phyloP scores from a whole-genome alignment of 2,888 invertebrate genomes.

The Drosophila parthenogenetica region DNA sequence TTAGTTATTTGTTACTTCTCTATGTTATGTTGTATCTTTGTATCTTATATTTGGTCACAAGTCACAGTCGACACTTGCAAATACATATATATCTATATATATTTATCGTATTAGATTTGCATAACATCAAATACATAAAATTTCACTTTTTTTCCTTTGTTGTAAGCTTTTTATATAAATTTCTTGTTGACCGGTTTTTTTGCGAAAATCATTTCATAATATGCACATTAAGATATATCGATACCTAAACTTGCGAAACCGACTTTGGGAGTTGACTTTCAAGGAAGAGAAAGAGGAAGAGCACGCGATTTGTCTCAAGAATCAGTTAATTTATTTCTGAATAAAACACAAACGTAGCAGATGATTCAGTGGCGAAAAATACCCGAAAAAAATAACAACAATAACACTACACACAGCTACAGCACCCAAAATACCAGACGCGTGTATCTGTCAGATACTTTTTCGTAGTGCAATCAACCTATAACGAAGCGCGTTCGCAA shows the following conservation, averaged over 20 bases:
- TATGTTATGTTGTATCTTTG: constrained; percentile 28
- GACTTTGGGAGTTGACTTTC: constrained; percentile 21
- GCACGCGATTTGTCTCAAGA: constrained; percentile 20
- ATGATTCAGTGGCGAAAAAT: constrained; percentile 48
- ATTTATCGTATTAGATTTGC: constrained; percentile 49
- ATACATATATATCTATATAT: constrained; percentile 7
- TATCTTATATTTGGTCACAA: constrained; percentile 40
- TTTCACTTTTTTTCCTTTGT: constrained; percentile 45
- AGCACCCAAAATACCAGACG: constrained; percentile 35
- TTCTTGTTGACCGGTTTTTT: constrained; percentile 48
- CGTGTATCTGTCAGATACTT: constrained; percentile 70
- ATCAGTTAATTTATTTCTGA: constrained; percentile 45
- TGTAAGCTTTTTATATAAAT: not conserved
- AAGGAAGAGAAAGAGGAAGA: constrained; percentile 10
- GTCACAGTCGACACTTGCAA: constrained; percentile 55
- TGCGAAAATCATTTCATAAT: constrained; percentile 45
- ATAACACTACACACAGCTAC: constrained; percentile 38
- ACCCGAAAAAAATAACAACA: constrained; percentile 15
- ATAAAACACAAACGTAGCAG: constrained; percentile 23
- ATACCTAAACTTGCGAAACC: constrained; percentile 14
- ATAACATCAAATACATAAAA: constrained; percentile 52
- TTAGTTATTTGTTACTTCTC: constrained; percentile 21
- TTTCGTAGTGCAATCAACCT: constrained; percentile 39
- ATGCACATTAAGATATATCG: constrained; percentile 38
- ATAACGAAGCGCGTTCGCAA: constrained; percentile 53